These are phyloP conservation scores for Apteryx mantelli DNA, from an alignment of 2,113 vertebrate species.

Conservation along the genomic window DNA sequence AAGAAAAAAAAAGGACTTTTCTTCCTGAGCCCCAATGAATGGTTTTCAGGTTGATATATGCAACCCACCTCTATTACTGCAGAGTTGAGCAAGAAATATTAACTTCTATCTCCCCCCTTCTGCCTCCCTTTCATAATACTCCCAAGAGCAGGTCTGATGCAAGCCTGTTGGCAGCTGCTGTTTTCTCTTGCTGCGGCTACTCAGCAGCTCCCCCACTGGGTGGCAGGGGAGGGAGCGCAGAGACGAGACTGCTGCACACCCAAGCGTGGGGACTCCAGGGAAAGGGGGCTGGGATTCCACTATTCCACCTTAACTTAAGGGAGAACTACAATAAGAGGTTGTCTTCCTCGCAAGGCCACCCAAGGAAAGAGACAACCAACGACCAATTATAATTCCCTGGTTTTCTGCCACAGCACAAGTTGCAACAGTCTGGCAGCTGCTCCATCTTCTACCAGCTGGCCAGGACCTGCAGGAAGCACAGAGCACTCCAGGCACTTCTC, in stretches of 20 bases:
- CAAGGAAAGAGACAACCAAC: neutral
- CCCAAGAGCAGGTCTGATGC: no score
- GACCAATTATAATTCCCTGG: neutral
- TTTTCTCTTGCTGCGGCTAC: neutral
- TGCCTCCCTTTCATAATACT: neutral
- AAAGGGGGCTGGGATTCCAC: neutral
- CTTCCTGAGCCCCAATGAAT: neutral
- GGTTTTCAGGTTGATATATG: neutral
- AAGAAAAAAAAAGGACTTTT: neutral
- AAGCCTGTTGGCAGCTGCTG: neutral
- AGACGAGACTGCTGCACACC: neutral
- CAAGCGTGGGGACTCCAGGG: rapidly evolving
- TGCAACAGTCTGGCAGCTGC: neutral
- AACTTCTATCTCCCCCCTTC: neutral
- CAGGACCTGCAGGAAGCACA: no score
- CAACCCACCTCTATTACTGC: neutral
- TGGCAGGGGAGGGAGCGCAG: neutral
- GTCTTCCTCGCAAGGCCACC: neutral
- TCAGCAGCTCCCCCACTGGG: neutral
- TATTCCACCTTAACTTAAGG: neutral
- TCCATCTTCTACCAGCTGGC: neutral
- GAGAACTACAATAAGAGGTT: neutral
- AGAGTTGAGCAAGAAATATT: neutral
- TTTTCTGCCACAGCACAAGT: neutral
- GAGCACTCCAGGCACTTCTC: neutral